These are phyloP conservation scores for Potorous gilbertii DNA, from an alignment of 2,797 vertebrate species.

Conservation along the genomic window DNA sequence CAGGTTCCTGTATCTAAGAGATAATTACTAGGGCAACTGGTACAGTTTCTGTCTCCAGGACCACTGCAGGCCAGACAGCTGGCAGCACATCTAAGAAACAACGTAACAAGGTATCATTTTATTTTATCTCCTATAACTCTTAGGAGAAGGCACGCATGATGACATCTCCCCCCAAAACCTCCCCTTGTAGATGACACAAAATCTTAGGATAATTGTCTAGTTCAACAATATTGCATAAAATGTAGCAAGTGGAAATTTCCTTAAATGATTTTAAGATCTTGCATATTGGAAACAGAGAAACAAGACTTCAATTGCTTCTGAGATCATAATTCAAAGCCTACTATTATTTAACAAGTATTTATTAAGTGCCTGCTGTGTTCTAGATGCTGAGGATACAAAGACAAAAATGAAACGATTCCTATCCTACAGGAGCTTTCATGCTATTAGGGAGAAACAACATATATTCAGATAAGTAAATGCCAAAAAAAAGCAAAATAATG, in stretches of 20 bases:
- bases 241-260: slow-evolving; percentile 6
- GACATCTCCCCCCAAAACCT: not conserved
- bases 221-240: slow-evolving; percentile 38
- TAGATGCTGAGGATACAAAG: not conserved
- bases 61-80: slow-evolving; percentile 95
- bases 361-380: not conserved
- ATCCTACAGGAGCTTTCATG: not conserved
- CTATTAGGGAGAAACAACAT: too few relatives aligned
- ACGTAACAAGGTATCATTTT: not conserved
- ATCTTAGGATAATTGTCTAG: not conserved
- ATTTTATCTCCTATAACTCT: not conserved
- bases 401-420: not conserved
- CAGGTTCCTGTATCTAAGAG: slow-evolving; percentile 94
- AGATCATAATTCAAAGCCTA: not conserved
- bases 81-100: slow-evolving; percentile 90
- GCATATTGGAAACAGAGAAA: not conserved
- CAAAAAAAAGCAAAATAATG: not conserved
- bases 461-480: not conserved
- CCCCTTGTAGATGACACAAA: slow-evolving; percentile 2
- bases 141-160: not conserved
- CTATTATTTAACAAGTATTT: not conserved
- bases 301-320: slow-evolving; percentile 13
- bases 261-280: not conserved
- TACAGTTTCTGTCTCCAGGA: slow-evolving; percentile 96
- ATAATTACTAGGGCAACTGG: slow-evolving; percentile 93